Base-by-base conservation (phyloP, 2,113 vertebrate species). In the Pycnonotus jocosus region DNA sequence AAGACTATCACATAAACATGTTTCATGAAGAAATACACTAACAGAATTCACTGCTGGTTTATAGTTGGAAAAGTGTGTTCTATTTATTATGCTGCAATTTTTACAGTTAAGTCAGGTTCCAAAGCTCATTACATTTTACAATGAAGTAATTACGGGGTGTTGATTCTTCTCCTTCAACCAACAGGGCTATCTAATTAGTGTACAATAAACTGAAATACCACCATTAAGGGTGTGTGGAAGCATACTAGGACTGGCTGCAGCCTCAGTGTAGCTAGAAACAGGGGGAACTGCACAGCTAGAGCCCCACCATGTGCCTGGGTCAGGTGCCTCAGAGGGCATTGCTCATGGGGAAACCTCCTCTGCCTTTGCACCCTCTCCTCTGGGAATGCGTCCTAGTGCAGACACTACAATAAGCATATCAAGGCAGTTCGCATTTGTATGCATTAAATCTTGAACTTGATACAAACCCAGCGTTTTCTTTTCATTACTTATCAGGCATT, bases 1-100 rank as follows among this genome's bases (percentile, higher is more conserved):
- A 98, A 98, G 98, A 98, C 98, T 98, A 98, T 98, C 98, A 98
- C 98, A 98, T 98, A 98, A 98, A 98, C 98, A 98, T 98, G 98
- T 97, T 98, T 98, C 98, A 98, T 91, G 88, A 98, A 98, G 98
- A 98, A 98, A 98, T 98, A 98, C 98, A 96, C 98, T 97, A 97
- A 97, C 97, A 97, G 98, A 98, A 98, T 98, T 98, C 98, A 96
- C 97, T 98, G 98, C 97, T 66, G 95, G 97, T 97, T 98, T 98
- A 98, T 98, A 97, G 98, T 97, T 96, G 95, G 97, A 96, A 98
- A 98, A 97, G 97, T 80, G 88, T 35, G 25, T 96, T 98, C 95
- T 97, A 98, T 98, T 98, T 98, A 98, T 98, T 97, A 97, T 90
- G 92, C 88, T 91, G 92, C 80, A 80, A 83, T 98, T 98, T 98